Conservation (phyloP, 2,797 vertebrate species). For the Epinephelus malabaricus region DNA sequence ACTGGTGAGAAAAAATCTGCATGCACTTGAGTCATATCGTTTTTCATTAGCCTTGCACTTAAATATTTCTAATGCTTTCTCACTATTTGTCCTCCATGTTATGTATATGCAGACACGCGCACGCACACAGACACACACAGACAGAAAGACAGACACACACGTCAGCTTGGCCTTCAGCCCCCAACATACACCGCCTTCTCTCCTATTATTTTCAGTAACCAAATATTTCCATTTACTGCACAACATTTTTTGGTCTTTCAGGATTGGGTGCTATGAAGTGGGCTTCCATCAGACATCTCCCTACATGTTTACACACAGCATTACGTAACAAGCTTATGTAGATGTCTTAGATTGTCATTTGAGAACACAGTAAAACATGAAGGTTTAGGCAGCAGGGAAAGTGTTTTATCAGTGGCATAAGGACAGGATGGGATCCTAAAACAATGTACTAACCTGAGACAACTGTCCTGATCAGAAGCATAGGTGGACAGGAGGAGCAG, state of each 20-base stretch:
- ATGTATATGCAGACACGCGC: not conserved
- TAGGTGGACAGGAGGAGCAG: slow-evolving; percentile 16
- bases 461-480: slow-evolving; percentile 32
- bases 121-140: not conserved
- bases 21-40: not conserved
- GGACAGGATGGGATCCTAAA: slow-evolving; percentile 26
- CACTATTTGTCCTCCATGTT: slow-evolving; percentile 10
- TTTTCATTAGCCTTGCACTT: slow-evolving; percentile 28
- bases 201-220: slow-evolving; percentile 41
- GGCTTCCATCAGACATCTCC: slow-evolving; percentile 23
- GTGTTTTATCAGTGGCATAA: slow-evolving; percentile 25
- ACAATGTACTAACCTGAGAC: slow-evolving; percentile 56
- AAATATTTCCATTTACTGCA: slow-evolving; percentile 40
- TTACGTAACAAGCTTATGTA: slow-evolving; percentile 43
- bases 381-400: slow-evolving; percentile 23
- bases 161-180: slow-evolving; percentile 13
- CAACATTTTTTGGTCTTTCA: slow-evolving; percentile 45
- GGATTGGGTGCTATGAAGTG: slow-evolving; percentile 42
- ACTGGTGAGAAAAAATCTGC: slow-evolving; percentile 12
- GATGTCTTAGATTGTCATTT: slow-evolving; percentile 71
- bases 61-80: slow-evolving; percentile 42
- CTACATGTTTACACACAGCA: slow-evolving; percentile 22
- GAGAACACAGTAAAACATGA: slow-evolving; percentile 16
- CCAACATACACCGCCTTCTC: slow-evolving; percentile 1
- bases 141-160: slow-evolving; percentile 15